phyloP scores from a whole-genome alignment of 2,797 vertebrate species.

The Tympanoctomys barrerae region DNA sequence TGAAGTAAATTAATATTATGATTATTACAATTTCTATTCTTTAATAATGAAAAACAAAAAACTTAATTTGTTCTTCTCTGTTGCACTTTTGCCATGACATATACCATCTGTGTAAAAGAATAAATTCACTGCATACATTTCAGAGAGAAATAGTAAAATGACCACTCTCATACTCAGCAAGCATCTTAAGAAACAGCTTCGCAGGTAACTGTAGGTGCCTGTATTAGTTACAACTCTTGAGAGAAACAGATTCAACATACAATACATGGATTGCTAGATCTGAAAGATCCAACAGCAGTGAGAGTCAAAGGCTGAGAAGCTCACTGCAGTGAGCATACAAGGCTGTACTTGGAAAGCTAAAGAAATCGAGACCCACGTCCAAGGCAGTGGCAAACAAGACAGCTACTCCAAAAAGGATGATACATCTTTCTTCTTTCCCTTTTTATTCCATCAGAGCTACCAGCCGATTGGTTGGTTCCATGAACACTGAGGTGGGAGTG shows the following conservation, averaged over 20 bases:
- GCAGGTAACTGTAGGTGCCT: neutral
- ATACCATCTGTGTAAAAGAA: neutral
- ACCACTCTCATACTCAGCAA: neutral
- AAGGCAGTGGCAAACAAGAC: neutral
- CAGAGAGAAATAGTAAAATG: slow-evolving; percentile 25
- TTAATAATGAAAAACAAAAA: neutral
- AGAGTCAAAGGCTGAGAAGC: neutral
- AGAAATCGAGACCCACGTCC: neutral
- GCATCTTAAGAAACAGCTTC: neutral
- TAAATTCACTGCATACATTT: neutral
- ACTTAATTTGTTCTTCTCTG: neutral
- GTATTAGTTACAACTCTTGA: neutral
- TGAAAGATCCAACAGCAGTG: neutral
- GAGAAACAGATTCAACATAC: neutral
- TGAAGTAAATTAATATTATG: neutral
- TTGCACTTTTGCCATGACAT: slow-evolving; percentile 36
- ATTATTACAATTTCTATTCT: neutral
- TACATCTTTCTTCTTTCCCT: neutral
- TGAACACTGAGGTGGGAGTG: neutral
- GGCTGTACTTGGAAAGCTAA: neutral
- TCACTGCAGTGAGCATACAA: neutral
- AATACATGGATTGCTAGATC: neutral
- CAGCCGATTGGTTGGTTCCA: neutral
- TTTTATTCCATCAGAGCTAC: neutral
- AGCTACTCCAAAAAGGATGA: neutral